phyloP scores from a whole-genome alignment of 1,140 invertebrate species.

The Heliconius hermathena region DNA sequence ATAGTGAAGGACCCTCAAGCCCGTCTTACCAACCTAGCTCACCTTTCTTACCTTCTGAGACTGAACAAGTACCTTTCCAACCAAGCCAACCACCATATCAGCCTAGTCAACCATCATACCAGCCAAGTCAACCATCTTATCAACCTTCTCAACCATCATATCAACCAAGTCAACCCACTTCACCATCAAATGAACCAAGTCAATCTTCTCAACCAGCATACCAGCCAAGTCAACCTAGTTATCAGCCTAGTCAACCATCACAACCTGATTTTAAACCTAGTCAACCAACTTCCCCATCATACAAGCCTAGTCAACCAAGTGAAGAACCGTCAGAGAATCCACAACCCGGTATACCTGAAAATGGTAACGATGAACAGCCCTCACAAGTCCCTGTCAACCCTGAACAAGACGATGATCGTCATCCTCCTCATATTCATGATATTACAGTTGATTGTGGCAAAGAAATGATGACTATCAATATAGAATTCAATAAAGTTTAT shows the following conservation, averaged over 20 bases:
- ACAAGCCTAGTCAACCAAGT: slow-evolving; percentile 27
- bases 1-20: slow-evolving; percentile 66
- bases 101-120: slow-evolving; percentile 55
- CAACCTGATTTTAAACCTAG: slow-evolving; percentile 50
- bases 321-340: slow-evolving; percentile 4
- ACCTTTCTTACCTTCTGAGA: slow-evolving; percentile 51
- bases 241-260: slow-evolving; percentile 50
- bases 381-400: slow-evolving; percentile 41
- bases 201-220: slow-evolving; percentile 57
- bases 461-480: slow-evolving; percentile 91
- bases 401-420: slow-evolving; percentile 80
- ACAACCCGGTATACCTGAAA: slow-evolving; percentile 30
- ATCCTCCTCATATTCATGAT: slow-evolving; percentile 88
- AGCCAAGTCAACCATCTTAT: slow-evolving; percentile 52
- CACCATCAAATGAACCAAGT: slow-evolving; percentile 57
- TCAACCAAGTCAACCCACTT: slow-evolving; percentile 52
- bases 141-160: slow-evolving; percentile 57
- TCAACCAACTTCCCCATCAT: slow-evolving; percentile 31
- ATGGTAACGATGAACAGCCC: slow-evolving; percentile 28
- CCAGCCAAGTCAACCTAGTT: slow-evolving; percentile 63
- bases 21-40: slow-evolving; percentile 56
- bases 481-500: slow-evolving; percentile 89
- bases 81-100: slow-evolving; percentile 62
- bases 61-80: slow-evolving; percentile 55
- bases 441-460: slow-evolving; percentile 90